Evolutionary conservation across 2,797 vertebrate species (phyloP).

Genomic region (Pteronotus mesoamericanus): DNA sequence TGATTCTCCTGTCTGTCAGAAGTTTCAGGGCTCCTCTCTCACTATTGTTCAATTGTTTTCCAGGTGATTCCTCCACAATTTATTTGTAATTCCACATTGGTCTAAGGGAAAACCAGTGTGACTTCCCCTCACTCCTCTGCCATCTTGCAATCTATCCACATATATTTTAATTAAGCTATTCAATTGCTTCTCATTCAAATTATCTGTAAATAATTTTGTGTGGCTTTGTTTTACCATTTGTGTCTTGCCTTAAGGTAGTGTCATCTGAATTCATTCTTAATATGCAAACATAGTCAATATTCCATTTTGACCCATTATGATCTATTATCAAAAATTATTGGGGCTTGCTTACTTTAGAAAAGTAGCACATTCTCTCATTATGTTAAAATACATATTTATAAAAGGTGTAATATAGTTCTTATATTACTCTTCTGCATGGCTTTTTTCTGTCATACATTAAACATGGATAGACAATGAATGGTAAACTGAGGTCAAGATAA

Average conservation of each 20-base stretch:
- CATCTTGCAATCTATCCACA: too few species aligned
- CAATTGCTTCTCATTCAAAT: constrained; percentile 6
- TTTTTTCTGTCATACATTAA: constrained; percentile 14
- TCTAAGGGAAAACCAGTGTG: too few species aligned
- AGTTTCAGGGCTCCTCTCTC: too few species aligned
- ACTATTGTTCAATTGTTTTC: too few species aligned
- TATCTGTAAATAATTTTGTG: background rate
- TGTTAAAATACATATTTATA: background rate
- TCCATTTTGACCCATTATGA: background rate
- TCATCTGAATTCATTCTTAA: background rate
- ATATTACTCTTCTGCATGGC: background rate
- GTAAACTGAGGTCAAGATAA: background rate
- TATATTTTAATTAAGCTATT: constrained; percentile 6
- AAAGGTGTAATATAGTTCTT: background rate
- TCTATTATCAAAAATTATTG: background rate
- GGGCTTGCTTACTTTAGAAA: background rate
- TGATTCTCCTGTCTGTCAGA: too few species aligned
- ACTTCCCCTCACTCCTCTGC: too few species aligned
- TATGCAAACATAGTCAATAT: background rate
- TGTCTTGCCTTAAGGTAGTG: background rate
- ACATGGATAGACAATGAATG: background rate
- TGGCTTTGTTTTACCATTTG: background rate
- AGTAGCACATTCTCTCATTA: background rate
- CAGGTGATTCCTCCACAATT: too few species aligned
- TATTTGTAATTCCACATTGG: too few species aligned